Evolutionary conservation across 2,797 vertebrate genomes (phyloP), one percentile per base, ranked within the genome.

Genomic region (Columba guinea): DNA sequence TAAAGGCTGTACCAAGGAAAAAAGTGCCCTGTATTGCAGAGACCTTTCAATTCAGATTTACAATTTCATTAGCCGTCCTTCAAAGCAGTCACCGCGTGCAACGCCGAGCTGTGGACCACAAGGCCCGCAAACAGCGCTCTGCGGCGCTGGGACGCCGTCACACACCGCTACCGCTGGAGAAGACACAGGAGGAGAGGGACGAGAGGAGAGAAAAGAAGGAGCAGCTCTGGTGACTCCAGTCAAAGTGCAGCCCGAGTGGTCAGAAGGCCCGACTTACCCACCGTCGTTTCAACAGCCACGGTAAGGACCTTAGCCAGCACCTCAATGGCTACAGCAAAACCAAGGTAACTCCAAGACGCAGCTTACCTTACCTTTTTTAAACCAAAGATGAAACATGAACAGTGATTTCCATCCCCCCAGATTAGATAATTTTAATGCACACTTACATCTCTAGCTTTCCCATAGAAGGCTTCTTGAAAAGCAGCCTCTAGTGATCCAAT

Each of bases 361-460:
- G 28, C 32, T 75, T 37, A 23, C 16, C 10, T 49, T 73, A 23
- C 16, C 10, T 49, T 75, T 74, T 28, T 30, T 2, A 74, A 84
- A 84, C 52, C 6, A 26, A 71, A 71, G 35, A 81, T 16, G 9
- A 79, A 90, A 59, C 4, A 20, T 49, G 55, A 60, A 53, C 12
- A 67, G 17, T 23, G 13, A 37, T 73, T 89, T 70, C 37, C 27
- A 68, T 24, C 7, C 1, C 7, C 39, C 41, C 6, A 19, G 17
- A 62, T 46, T 32, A 73, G 81, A 77, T 55, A 58, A 9, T 37
- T 69, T 78, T 63, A 74, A 63, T 22, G 32, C 73, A 84, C 92
- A 99, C 99, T 99, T 98, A 99, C 99, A 98, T 99, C 99, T 99
- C 99, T 99, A 96, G 99, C 99, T 99, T 99, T 99, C 93, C 99